These are phyloP conservation scores for Tenebrio molitor DNA, from an alignment of 1,140 invertebrate genomes.

Conservation along the genomic window DNA sequence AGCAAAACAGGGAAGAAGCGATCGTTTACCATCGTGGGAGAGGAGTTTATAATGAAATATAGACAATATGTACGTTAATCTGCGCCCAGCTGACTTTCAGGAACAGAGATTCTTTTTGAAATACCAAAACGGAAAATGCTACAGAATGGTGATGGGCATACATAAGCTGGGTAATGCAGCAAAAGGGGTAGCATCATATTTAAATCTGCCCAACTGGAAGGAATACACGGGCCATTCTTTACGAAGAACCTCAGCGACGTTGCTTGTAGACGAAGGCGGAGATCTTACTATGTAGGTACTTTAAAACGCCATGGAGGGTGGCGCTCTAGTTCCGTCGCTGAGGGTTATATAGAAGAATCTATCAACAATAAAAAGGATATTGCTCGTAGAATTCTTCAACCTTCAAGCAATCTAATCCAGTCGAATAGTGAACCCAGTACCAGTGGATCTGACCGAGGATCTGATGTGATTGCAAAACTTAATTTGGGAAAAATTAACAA, in stretches of 20 bases:
- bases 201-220: neutral
- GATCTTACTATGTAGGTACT: neutral
- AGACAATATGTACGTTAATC: neutral
- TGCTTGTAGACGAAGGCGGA: neutral
- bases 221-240: neutral
- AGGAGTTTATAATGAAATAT: neutral
- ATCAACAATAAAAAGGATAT: too few species aligned
- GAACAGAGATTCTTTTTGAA: neutral
- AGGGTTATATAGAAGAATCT: neutral
- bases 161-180: neutral
- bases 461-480: too few species aligned
- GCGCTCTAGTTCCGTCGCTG: neutral
- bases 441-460: too few species aligned
- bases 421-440: too few species aligned
- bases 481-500: too few species aligned
- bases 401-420: too few species aligned
- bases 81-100: neutral
- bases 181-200: neutral
- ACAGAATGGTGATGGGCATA: constrained; percentile 1
- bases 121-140: neutral
- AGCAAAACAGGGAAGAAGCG: neutral
- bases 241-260: neutral
- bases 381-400: too few species aligned
- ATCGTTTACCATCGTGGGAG: neutral
- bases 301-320: neutral